Evolutionary conservation across 2,113 vertebrate genomes (phyloP).

Genomic region (Sander lucioperca): DNA sequence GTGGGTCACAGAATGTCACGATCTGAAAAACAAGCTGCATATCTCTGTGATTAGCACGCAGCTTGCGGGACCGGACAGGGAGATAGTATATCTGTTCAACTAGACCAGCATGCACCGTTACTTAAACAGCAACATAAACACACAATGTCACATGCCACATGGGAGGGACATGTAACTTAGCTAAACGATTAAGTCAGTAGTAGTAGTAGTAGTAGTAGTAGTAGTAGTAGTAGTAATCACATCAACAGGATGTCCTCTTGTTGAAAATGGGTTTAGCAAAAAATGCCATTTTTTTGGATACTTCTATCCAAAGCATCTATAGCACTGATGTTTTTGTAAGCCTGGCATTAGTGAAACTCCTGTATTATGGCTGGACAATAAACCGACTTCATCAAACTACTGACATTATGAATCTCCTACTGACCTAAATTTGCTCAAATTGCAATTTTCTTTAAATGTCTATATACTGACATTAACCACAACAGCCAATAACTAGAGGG

Average conservation of each 20-base stretch:
- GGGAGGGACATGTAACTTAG: no score
- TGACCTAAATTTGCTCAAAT: neutral
- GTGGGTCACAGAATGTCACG: constrained; percentile 47
- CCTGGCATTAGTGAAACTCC: neutral
- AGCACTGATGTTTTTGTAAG: neutral
- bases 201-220: no score
- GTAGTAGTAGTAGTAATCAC: neutral
- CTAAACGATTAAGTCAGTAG: neutral
- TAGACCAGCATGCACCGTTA: neutral
- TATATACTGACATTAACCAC: neutral
- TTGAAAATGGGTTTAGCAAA: neutral
- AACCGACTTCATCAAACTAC: no score
- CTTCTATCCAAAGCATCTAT: neutral
- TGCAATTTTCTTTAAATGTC: neutral
- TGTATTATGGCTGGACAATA: neutral
- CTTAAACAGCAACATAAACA: constrained; percentile 16
- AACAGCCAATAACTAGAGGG: neutral
- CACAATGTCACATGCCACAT: neutral
- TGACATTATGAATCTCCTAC: neutral
- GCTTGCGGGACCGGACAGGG: neutral
- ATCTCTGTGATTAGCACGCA: constrained; percentile 53
- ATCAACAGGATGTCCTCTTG: neutral
- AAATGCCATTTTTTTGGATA: neutral
- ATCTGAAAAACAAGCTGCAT: constrained; percentile 55
- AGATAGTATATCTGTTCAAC: constrained; percentile 46